A percentile compares a stretch with the other conserved stretches of the same genome.
phyloP scores from a whole-genome alignment of 2,888 invertebrate genomes.

The Petrophora chlorosata region DNA sequence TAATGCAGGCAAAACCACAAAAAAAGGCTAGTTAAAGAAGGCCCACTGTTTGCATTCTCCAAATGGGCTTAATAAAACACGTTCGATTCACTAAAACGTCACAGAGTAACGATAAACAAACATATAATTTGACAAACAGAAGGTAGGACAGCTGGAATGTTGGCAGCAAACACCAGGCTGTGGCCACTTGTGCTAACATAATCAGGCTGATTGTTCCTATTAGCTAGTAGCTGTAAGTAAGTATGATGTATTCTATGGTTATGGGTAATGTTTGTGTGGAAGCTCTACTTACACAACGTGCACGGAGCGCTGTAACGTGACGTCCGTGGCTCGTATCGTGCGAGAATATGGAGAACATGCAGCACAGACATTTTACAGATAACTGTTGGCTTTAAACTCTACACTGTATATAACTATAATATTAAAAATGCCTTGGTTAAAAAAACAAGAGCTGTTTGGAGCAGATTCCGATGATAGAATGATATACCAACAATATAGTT shows the following conservation, averaged over 20 bases:
- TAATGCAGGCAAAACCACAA: too few species aligned
- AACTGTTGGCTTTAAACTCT: too few species aligned
- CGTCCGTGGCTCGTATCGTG: too few species aligned
- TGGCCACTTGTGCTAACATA: conserved; percentile 69
- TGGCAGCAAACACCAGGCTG: conserved; percentile 39
- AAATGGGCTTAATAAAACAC: conserved; percentile 29
- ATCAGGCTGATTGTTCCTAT: conserved; percentile 57
- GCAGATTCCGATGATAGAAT: too few species aligned
- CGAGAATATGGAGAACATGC: too few species aligned
- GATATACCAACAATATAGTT: too few species aligned
- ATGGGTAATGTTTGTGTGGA: conserved; percentile 33
- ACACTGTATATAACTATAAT: too few species aligned
- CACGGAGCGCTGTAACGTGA: too few species aligned
- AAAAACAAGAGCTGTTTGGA: too few species aligned
- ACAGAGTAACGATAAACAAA: conserved; percentile 62
- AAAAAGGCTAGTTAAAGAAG: too few species aligned
- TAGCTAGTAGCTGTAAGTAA: conserved; percentile 13
- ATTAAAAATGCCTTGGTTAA: too few species aligned
- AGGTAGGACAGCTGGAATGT: conserved; percentile 45
- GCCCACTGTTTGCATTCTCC: conserved; percentile 23
- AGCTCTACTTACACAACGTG: neutral
- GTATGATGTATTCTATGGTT: conserved; percentile 5
- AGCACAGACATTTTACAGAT: too few species aligned
- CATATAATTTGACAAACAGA: conserved; percentile 47
- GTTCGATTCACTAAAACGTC: conserved; percentile 33